These are phyloP conservation scores for Pelvicachromis taeniatus DNA, from an alignment of 2,113 vertebrate species.

Conservation along the genomic window DNA sequence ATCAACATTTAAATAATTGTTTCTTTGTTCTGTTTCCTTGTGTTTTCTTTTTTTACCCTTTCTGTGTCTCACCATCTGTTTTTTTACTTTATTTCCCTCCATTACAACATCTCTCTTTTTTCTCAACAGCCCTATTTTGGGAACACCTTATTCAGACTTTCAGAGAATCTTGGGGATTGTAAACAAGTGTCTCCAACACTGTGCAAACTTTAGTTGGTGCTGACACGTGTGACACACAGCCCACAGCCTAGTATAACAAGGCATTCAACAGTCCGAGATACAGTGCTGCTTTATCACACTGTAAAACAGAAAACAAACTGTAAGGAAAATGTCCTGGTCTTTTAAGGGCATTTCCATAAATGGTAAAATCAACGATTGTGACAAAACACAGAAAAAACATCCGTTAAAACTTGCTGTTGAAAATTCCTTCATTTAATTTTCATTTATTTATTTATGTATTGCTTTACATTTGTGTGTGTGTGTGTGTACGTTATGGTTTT, in stretches of 20 bases:
- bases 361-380: neutral
- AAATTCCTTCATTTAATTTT: neutral
- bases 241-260: neutral
- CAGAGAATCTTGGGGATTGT: conserved; percentile 22
- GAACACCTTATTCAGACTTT: conserved; percentile 13
- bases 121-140: conserved; percentile 1
- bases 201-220: conserved; percentile 20
- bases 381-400: neutral
- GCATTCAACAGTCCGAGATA: conserved; percentile 14
- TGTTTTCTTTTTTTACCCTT: neutral
- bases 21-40: neutral
- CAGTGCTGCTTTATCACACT: neutral
- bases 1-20: neutral
- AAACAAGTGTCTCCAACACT: conserved; percentile 42
- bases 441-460: neutral
- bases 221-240: conserved; percentile 13
- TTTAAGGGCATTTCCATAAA: neutral
- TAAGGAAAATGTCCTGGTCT: neutral
- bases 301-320: neutral
- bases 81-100: neutral
- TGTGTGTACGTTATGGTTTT: neutral
- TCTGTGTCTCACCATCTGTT: conserved; percentile 31
- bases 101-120: neutral
- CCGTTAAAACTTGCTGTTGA: neutral
- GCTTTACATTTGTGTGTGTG: neutral